Evolutionary conservation across 2,113 vertebrate genomes (phyloP).

Genomic region (Crocuta crocuta): DNA sequence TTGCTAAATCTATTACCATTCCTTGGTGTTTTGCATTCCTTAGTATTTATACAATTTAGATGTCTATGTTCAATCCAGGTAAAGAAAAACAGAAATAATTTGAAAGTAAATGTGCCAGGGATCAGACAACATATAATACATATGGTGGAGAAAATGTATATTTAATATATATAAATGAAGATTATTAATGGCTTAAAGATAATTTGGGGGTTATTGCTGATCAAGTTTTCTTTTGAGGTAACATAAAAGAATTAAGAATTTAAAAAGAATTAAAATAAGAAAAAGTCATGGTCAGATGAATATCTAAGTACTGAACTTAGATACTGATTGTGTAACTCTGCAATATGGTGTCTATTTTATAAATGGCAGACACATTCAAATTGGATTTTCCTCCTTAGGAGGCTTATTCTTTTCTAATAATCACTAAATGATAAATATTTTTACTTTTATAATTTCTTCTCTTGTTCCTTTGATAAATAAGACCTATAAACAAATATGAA

Average conservation of each 20-base stretch:
- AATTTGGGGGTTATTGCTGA: background rate
- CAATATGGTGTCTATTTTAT: background rate
- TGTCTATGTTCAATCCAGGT: background rate
- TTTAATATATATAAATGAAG: constrained; percentile 8
- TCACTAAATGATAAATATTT: constrained; percentile 71
- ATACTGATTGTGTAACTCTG: constrained; percentile 12
- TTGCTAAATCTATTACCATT: background rate
- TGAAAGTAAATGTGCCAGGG: background rate
- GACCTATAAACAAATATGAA: background rate
- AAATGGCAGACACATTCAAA: background rate
- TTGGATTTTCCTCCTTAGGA: constrained; percentile 57
- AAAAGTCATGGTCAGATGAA: background rate
- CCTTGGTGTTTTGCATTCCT: background rate
- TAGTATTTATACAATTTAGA: background rate
- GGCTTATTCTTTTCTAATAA: constrained; percentile 69
- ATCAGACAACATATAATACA: background rate
- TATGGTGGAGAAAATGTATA: background rate
- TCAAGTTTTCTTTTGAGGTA: background rate
- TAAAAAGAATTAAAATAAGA: background rate
- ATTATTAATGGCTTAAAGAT: constrained; percentile 1
- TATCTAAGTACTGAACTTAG: background rate
- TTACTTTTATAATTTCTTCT: constrained; percentile 77
- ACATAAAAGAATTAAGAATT: background rate
- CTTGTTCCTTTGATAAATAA: background rate
- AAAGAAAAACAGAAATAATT: background rate